phyloP scores from a whole-genome alignment of 2,113 vertebrate genomes.

The Elanus axillaris region DNA sequence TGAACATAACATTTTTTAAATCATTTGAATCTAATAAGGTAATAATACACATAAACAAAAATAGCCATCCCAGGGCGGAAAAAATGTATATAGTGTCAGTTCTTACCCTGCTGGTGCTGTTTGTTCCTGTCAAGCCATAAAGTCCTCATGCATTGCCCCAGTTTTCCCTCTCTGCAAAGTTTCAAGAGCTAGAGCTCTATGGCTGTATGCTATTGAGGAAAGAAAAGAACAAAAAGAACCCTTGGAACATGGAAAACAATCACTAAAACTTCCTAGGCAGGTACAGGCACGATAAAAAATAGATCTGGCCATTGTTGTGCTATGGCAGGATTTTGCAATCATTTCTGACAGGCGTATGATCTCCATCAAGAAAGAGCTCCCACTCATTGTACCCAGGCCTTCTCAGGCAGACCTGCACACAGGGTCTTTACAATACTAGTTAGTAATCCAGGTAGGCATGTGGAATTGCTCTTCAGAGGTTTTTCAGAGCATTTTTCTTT shows the following conservation, averaged over 20 bases:
- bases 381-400: not conserved
- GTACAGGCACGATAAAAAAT: not conserved
- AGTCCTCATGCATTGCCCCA: not conserved
- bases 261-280: not conserved
- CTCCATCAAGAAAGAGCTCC: not conserved
- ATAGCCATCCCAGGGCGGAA: not conserved
- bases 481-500: not conserved
- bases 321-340: not conserved
- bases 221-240: not conserved
- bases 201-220: not conserved
- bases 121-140: not conserved
- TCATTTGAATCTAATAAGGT: not conserved
- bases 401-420: not conserved
- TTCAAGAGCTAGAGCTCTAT: not conserved
- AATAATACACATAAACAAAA: not conserved
- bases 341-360: not conserved
- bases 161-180: not conserved
- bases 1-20: not conserved
- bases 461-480: not conserved
- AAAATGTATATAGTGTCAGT: not conserved
- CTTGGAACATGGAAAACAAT: not conserved
- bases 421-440: not conserved
- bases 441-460: not conserved
- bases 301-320: not conserved
- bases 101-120: not conserved